Evolutionary conservation across 2,797 vertebrate genomes (phyloP).

Genomic region (Ataeniobius toweri): DNA sequence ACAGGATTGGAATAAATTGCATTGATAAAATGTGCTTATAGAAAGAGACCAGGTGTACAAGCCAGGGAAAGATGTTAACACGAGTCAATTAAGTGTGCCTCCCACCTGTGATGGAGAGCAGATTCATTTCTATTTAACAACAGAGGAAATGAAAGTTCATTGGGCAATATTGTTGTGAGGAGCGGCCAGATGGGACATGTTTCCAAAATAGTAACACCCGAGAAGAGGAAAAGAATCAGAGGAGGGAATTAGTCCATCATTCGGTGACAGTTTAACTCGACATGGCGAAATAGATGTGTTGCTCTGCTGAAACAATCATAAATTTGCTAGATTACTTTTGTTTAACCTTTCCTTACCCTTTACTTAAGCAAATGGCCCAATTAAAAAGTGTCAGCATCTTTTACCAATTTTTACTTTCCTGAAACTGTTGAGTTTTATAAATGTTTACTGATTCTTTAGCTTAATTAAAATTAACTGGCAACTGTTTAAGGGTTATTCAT

Average conservation of each 20-base stretch:
- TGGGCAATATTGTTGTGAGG: slow-evolving; percentile 77
- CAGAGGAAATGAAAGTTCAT: slow-evolving; percentile 80
- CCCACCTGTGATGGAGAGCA: slow-evolving; percentile 82
- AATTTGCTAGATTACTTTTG: slow-evolving; percentile 63
- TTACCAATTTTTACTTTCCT: neutral
- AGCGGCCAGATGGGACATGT: slow-evolving; percentile 79
- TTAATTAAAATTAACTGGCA: neutral
- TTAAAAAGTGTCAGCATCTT: slow-evolving; percentile 45
- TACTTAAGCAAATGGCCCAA: slow-evolving; percentile 41
- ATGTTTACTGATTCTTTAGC: neutral
- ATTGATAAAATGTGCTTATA: slow-evolving; percentile 65
- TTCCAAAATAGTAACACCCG: slow-evolving; percentile 77
- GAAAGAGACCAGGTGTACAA: slow-evolving; percentile 78
- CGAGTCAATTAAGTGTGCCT: slow-evolving; percentile 79
- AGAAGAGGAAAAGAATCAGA: slow-evolving; percentile 39
- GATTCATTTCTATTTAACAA: slow-evolving; percentile 82
- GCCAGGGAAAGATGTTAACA: slow-evolving; percentile 75
- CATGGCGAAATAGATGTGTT: slow-evolving; percentile 47
- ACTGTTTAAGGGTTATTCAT: neutral
- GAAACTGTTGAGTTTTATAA: neutral
- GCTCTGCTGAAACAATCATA: slow-evolving; percentile 45
- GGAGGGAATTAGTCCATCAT: slow-evolving; percentile 71
- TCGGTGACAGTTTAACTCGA: slow-evolving; percentile 67
- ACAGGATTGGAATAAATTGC: slow-evolving; percentile 53
- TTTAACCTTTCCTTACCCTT: slow-evolving; percentile 68